Evolutionary conservation across 2,797 vertebrate genomes (phyloP).

Genomic region (Numenius phaeopus): DNA sequence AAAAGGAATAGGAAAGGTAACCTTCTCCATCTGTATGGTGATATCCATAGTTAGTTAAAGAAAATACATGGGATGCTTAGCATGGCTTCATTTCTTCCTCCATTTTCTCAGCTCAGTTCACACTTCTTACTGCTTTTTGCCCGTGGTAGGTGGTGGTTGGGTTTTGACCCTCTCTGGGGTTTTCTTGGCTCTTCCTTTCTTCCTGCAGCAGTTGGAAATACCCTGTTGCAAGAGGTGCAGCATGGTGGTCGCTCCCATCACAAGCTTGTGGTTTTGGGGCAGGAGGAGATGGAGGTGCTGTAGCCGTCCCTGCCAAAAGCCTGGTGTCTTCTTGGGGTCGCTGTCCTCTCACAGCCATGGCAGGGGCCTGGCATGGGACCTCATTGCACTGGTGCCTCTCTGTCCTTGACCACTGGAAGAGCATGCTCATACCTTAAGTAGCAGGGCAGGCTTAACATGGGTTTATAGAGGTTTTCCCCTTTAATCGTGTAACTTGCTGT

Average conservation of each 20-base stretch:
- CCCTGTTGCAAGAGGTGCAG: not conserved
- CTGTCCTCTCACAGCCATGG: not conserved
- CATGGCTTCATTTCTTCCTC: not conserved
- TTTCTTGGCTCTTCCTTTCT: not conserved
- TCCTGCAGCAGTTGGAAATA: not conserved
- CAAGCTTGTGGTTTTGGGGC: not conserved
- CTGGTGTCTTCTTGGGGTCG: no score
- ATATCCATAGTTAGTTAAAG: not conserved
- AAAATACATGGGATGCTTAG: not conserved
- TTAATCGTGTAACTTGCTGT: not conserved
- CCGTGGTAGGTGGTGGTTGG: not conserved
- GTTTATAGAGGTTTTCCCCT: not conserved
- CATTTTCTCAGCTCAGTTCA: not conserved
- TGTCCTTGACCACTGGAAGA: not conserved
- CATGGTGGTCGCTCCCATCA: rapidly evolving
- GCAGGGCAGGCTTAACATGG: not conserved
- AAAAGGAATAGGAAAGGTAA: not conserved
- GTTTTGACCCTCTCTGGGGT: not conserved
- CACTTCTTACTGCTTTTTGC: not conserved
- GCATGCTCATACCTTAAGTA: not conserved
- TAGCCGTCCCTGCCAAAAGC: not conserved
- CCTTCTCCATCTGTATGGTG: not conserved
- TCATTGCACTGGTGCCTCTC: not conserved
- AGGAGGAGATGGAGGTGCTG: not conserved
- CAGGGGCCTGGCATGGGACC: not conserved